Conservation (phyloP, 2,888 invertebrate genomes). For the Cephus pulcher region DNA sequence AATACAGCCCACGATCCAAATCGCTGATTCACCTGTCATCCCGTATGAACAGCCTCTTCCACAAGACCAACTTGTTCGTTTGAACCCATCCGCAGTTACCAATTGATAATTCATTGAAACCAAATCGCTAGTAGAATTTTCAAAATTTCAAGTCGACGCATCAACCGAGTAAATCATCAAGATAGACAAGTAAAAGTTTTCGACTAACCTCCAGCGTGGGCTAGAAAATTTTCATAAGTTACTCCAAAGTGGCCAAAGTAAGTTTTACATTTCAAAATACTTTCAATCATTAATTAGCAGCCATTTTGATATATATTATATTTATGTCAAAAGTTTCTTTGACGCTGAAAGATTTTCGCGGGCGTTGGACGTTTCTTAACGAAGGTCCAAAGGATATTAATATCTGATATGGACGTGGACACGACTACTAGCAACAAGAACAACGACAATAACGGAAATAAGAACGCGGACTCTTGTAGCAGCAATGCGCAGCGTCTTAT, state of each 20-base stretch:
- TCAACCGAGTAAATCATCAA: slow-evolving; percentile 4
- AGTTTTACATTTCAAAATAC: background rate
- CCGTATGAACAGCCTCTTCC: slow-evolving; percentile 15
- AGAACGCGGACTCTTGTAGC: slow-evolving; percentile 22
- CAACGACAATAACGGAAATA: slow-evolving; percentile 24
- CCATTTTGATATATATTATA: background rate
- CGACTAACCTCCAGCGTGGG: background rate
- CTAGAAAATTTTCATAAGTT: background rate
- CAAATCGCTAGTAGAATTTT: background rate
- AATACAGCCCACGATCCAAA: slow-evolving; percentile 9
- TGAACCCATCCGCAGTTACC: background rate
- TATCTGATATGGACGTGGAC: slow-evolving; percentile 52
- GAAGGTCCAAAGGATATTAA: background rate
- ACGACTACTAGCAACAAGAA: slow-evolving; percentile 33
- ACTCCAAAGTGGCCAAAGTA: background rate
- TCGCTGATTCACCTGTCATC: slow-evolving; percentile 7
- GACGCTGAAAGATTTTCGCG: too few relatives aligned
- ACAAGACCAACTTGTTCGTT: background rate
- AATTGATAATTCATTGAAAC: background rate
- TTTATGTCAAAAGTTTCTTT: background rate
- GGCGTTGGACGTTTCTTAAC: background rate
- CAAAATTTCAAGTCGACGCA: slow-evolving; percentile 13
- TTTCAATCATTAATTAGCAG: background rate
- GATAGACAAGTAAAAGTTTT: slow-evolving; percentile 17
- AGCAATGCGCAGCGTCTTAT: slow-evolving; percentile 44